Evolutionary conservation across 2,888 invertebrate species (phyloP), one percentile per base, ranked within the genome.

Genomic region (Uropetala carovei): DNA sequence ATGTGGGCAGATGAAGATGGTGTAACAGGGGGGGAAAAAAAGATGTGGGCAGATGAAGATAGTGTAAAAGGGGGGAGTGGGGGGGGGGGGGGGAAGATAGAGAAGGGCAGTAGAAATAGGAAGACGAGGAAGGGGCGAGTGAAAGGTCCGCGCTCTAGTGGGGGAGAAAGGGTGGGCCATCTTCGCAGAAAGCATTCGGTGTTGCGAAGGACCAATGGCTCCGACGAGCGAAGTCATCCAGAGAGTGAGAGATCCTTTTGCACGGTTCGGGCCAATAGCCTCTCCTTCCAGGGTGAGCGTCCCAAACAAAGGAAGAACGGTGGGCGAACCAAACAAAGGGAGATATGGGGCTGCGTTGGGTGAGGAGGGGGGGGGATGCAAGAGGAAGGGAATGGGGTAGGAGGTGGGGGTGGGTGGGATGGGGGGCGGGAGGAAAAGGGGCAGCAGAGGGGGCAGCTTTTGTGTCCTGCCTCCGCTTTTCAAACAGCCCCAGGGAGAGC

Each of bases 251-350:
- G 9, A 27, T 27, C 75, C 75, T 75, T 75, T 75, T 27, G 27
- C 75, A 27, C 27, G 27, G 75, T 27, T 27, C 27, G 10, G 13
- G 75, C 43, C 27, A 75, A 75, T 75, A 75, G 75, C n/a, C n/a
- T 75, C 75, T 75, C 64, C 64, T n/a, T 68, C 75, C 75, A 75
- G 75, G 27, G 64, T 7, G 64, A 64, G n/a, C 22, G 75, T 75
- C 75, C 75, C 75, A 75, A 75, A 75, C 75, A 75, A 75, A 75
- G 75, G 75, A 75, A 75, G 75, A 9, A 22, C 75, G 75, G 22
- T 27, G 27, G 18, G 75, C 75, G 75, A 22, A 14, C 75, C 22
- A 27, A 75, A 75, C 75, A 75, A 75, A 75, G 27, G 75, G 22
- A 18, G n/a, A 11, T 68, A 22, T 18, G 68, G 11, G 68, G 64